Percentiles rank a stretch among this genome's conserved stretches.
These are phyloP conservation scores for Fabriciana adippe DNA, from an alignment of 2,888 invertebrate genomes.

Conservation along the genomic window DNA sequence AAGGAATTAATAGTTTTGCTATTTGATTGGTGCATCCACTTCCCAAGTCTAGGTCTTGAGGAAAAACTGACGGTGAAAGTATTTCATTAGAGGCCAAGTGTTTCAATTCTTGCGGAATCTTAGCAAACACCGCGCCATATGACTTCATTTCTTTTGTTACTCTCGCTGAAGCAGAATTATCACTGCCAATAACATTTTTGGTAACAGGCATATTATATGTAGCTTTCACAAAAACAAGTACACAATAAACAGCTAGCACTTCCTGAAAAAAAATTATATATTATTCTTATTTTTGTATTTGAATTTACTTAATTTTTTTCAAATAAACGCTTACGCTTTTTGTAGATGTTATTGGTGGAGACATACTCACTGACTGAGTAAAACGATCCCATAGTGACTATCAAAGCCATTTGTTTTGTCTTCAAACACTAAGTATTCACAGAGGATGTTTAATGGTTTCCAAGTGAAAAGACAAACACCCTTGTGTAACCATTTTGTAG, in stretches of 20 bases:
- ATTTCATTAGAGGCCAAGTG: constrained; percentile 40
- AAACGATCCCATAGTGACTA: neutral
- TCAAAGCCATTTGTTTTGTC: constrained; percentile 39
- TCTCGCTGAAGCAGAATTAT: constrained; percentile 52
- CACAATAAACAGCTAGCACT: constrained; percentile 44
- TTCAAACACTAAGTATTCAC: constrained; percentile 35
- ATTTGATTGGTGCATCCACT: constrained; percentile 57
- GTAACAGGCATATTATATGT: constrained; percentile 54
- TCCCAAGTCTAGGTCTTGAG: constrained; percentile 44
- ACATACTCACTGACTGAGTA: constrained; percentile 32
- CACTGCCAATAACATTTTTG: constrained; percentile 58
- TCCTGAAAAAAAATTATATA: constrained; percentile 36
- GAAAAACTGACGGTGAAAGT: constrained; percentile 46
- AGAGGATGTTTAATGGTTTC: constrained; percentile 42
- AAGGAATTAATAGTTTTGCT: constrained; percentile 52
- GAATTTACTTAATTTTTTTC: neutral
- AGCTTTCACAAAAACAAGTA: constrained; percentile 33
- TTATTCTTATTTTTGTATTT: neutral
- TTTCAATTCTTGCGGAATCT: constrained; percentile 53
- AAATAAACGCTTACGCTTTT: constrained; percentile 33
- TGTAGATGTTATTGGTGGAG: constrained; percentile 19
- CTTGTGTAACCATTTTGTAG: constrained; percentile 21
- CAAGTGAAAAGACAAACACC: constrained; percentile 33
- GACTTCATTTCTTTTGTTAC: constrained; percentile 44
- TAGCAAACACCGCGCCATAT: constrained; percentile 53